Conservation (phyloP, 2,113 vertebrate genomes). For the Albula goreensis region DNA sequence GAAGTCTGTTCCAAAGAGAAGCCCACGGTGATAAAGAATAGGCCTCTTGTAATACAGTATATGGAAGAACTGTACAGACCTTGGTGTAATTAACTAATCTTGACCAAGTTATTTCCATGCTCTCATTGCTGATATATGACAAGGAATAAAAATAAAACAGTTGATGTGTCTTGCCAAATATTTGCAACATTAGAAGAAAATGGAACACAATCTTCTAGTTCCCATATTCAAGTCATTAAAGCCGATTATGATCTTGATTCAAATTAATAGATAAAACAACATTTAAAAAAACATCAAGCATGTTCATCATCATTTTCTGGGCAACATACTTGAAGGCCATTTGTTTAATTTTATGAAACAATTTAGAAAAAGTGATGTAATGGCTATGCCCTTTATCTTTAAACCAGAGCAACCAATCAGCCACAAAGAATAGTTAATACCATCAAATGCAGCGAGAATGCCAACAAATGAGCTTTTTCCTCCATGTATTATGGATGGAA, state of each 20-base stretch:
- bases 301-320: slow-evolving; percentile 55
- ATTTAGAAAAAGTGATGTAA: slow-evolving; percentile 69
- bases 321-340: slow-evolving; percentile 68
- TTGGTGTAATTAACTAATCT: slow-evolving; percentile 61
- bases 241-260: slow-evolving; percentile 66
- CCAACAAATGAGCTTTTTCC: slow-evolving; percentile 60
- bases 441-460: slow-evolving; percentile 65
- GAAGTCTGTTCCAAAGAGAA: slow-evolving; percentile 70
- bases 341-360: slow-evolving; percentile 65
- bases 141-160: slow-evolving; percentile 41
- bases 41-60: slow-evolving; percentile 63
- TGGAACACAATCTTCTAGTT: slow-evolving; percentile 55
- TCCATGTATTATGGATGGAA: slow-evolving; percentile 62
- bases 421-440: slow-evolving; percentile 66
- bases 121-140: slow-evolving; percentile 45
- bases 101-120: slow-evolving; percentile 60
- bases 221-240: slow-evolving; percentile 63
- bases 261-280: slow-evolving; percentile 69
- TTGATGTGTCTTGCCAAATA: slow-evolving; percentile 55
- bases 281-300: slow-evolving; percentile 49
- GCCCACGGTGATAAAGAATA: slow-evolving; percentile 67
- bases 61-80: slow-evolving; percentile 61
- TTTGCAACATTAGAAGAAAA: slow-evolving; percentile 51
- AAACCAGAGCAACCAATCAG: slow-evolving; percentile 65
- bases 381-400: slow-evolving; percentile 68